These are phyloP conservation scores for Cheirogaleus major DNA, from an alignment of 2,797 vertebrate genomes.

Conservation along the genomic window DNA sequence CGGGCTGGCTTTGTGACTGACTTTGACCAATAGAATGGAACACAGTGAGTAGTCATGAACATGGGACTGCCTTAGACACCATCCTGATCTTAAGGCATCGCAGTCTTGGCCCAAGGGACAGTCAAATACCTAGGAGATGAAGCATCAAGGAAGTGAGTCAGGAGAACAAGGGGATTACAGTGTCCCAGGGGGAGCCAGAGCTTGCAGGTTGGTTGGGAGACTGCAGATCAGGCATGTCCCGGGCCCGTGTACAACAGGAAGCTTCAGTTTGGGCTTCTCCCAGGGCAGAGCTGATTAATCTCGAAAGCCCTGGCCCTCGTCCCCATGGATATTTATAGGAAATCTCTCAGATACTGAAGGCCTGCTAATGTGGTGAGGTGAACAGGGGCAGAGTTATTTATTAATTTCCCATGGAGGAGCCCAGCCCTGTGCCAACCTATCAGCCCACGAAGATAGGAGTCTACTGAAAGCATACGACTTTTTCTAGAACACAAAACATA, in stretches of 20 bases:
- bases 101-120: not conserved
- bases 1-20: not conserved
- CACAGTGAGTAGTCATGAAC: not conserved
- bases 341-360: not conserved
- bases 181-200: not conserved
- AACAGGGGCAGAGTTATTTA: not conserved
- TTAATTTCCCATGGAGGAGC: not conserved
- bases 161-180: not conserved
- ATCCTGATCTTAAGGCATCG: not conserved
- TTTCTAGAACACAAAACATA: slow-evolving; percentile 12
- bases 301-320: not conserved
- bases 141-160: not conserved
- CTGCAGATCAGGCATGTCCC: not conserved
- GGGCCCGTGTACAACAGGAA: not conserved
- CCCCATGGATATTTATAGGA: not conserved
- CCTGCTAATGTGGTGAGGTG: not conserved
- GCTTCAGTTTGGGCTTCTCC: not conserved
- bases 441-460: not conserved
- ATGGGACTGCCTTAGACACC: not conserved
- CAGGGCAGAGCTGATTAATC: not conserved
- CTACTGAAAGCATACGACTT: not conserved
- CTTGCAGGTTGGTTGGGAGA: not conserved
- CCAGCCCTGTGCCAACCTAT: not conserved
- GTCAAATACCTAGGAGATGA: not conserved
- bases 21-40: not conserved